Evolutionary conservation across 2,888 invertebrate genomes (phyloP).

Genomic region (Rhagonycha lutea): DNA sequence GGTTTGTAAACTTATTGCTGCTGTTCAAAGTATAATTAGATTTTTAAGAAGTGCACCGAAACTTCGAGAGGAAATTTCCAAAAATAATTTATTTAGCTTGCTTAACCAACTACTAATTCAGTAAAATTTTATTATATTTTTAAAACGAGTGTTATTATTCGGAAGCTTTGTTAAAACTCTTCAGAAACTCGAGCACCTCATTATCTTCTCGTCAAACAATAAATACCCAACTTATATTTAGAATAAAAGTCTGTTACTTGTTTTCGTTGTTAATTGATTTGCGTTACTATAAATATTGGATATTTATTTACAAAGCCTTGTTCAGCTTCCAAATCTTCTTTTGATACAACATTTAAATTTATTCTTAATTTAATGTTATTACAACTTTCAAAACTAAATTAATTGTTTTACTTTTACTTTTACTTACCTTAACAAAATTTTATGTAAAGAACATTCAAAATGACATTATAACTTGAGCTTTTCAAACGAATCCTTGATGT

Average conservation of each 20-base stretch:
- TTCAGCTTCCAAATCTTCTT: conserved; percentile 6
- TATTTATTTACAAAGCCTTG: conserved; percentile 9
- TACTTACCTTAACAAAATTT: too few species aligned
- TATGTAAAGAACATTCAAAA: too few species aligned
- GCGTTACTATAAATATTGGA: conserved; percentile 14
- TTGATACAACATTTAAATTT: conserved; percentile 18
- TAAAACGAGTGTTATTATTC: background rate
- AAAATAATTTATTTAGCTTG: background rate
- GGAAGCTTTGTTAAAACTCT: background rate
- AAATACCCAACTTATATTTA: conserved; percentile 6
- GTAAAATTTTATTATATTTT: background rate
- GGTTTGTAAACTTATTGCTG: background rate
- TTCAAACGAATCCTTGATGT: too few species aligned
- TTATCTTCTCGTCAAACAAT: conserved; percentile 9
- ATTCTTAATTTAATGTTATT: background rate
- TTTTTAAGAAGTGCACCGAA: background rate
- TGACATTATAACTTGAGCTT: too few species aligned
- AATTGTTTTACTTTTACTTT: too few species aligned
- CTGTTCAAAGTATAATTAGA: background rate
- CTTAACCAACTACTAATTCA: background rate
- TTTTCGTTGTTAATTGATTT: conserved; percentile 22
- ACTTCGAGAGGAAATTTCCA: background rate
- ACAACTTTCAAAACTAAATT: too few species aligned
- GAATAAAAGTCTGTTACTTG: background rate
- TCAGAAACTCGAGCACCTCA: conserved; percentile 9